Conservation (phyloP, 53 echinoderm and acorn worm species). For the Arbacia lixula region DNA sequence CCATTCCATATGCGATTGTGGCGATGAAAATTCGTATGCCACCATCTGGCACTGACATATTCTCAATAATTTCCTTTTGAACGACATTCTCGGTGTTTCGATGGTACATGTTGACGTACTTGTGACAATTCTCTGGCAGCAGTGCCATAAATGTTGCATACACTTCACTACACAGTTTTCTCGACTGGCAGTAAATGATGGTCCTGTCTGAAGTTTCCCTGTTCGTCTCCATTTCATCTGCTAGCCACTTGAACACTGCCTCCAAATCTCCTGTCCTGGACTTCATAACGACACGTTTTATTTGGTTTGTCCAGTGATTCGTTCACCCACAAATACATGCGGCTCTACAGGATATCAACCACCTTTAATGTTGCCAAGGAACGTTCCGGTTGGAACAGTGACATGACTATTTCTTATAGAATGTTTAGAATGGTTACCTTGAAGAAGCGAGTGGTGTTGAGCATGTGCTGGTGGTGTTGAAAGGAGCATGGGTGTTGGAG, state of each 20-base stretch:
- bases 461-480: too few species aligned
- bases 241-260: neutral
- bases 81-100: slow-evolving; percentile 56
- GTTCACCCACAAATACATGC: too few species aligned
- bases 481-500: too few species aligned
- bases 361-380: too few species aligned
- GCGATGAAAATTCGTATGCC: neutral
- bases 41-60: slow-evolving; percentile 17
- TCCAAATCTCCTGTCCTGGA: too few species aligned
- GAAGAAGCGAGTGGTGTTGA: too few species aligned
- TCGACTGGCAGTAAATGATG: slow-evolving; percentile 57
- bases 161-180: neutral
- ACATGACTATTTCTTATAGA: too few species aligned
- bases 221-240: neutral
- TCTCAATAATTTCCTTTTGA: slow-evolving; percentile 25
- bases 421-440: too few species aligned
- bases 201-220: neutral
- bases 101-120: slow-evolving; percentile 58
- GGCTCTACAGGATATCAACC: too few species aligned
- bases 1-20: slow-evolving; percentile 27
- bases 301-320: too few species aligned
- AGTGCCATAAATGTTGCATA: slow-evolving; percentile 14
- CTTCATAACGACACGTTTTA: too few species aligned
- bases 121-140: neutral
- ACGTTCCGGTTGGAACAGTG: too few species aligned